Evolutionary conservation across 2,888 invertebrate genomes (phyloP).

Genomic region (Galerucella calmariensis): DNA sequence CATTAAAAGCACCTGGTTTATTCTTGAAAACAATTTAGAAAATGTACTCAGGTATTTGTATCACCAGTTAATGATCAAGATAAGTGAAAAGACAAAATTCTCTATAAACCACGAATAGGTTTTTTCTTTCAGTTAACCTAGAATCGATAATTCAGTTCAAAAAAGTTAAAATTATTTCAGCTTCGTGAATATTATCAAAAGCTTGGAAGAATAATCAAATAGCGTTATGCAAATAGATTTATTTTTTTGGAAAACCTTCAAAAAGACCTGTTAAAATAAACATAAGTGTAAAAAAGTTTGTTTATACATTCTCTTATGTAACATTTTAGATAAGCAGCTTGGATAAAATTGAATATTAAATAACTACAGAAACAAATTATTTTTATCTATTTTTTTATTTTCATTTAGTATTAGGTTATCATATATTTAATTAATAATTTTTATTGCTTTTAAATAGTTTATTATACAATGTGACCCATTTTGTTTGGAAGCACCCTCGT

Average conservation of each 20-base stretch:
- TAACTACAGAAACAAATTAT: not conserved
- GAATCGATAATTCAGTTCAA: too few species aligned
- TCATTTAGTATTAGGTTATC: not conserved
- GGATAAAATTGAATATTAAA: not conserved
- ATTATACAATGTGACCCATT: too few species aligned
- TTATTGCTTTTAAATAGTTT: not conserved
- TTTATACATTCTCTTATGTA: not conserved
- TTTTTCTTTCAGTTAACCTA: too few species aligned
- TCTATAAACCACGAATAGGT: too few species aligned
- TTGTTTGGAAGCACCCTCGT: too few species aligned
- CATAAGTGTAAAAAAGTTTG: not conserved
- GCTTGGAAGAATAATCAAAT: too few species aligned
- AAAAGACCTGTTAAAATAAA: too few species aligned
- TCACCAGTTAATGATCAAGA: not conserved
- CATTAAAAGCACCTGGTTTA: conserved; percentile 12
- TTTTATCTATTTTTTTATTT: not conserved
- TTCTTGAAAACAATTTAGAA: not conserved
- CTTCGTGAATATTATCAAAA: too few species aligned
- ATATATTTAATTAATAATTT: not conserved
- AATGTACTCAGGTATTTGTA: not conserved
- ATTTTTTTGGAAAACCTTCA: not conserved
- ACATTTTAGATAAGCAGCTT: not conserved
- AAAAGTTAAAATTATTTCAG: too few species aligned
- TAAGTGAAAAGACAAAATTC: not conserved
- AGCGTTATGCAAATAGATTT: not conserved